phyloP scores from a whole-genome alignment of 2,888 invertebrate species.

The Tortrix viridana region DNA sequence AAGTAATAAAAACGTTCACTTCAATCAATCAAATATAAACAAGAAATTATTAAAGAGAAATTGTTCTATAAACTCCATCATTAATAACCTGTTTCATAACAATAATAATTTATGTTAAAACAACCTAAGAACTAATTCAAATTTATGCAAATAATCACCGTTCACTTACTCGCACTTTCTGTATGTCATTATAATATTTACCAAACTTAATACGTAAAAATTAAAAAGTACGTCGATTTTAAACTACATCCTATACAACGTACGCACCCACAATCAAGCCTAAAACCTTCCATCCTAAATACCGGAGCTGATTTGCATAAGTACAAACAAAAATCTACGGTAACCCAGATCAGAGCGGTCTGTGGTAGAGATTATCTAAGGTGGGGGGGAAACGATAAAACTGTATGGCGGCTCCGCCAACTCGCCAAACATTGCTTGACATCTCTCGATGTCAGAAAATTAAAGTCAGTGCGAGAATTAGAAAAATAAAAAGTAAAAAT shows the following conservation, averaged over 20 bases:
- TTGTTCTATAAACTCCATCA: constrained; percentile 1
- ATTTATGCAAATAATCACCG: constrained; percentile 34
- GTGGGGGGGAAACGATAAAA: constrained; percentile 79
- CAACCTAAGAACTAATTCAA: constrained; percentile 21
- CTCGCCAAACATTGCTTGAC: constrained; percentile 76
- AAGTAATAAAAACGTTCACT: too few relatives aligned
- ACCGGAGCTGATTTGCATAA: constrained; percentile 58
- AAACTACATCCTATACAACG: constrained; percentile 15
- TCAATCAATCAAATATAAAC: too few relatives aligned
- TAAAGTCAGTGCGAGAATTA: constrained; percentile 53
- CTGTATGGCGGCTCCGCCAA: constrained; percentile 65
- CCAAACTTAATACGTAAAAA: constrained; percentile 19
- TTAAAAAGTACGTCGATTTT: constrained; percentile 24
- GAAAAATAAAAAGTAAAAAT: constrained; percentile 53
- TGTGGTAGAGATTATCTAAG: constrained; percentile 53
- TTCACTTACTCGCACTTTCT: constrained; percentile 37
- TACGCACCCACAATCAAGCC: constrained; percentile 23
- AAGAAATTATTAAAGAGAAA: constrained; percentile 6
- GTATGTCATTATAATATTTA: constrained; percentile 31
- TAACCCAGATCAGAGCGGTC: constrained; percentile 66
- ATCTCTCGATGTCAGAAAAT: constrained; percentile 74
- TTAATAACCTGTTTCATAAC: constrained; percentile 17
- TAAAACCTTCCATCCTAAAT: constrained; percentile 43
- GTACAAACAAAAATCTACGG: constrained; percentile 63
- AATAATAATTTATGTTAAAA: constrained; percentile 17